These are phyloP conservation scores for Thera obeliscata DNA, from an alignment of 2,888 invertebrate species.

Conservation along the genomic window DNA sequence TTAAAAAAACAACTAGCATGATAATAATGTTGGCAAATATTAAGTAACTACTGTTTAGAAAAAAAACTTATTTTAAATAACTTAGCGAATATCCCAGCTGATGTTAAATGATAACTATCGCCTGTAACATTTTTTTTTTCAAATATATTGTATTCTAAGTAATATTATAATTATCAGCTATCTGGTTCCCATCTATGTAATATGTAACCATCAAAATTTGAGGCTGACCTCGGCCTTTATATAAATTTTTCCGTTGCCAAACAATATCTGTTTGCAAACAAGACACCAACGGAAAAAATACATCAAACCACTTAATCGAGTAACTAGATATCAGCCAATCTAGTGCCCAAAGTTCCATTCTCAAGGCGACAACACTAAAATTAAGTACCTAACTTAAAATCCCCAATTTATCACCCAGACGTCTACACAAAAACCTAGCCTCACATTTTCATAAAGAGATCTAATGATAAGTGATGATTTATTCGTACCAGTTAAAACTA, in stretches of 20 bases:
- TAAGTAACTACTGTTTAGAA: too few species aligned
- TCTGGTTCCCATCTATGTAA: too few species aligned
- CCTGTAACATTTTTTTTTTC: too few species aligned
- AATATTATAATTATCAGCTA: too few species aligned
- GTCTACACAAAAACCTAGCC: conserved; percentile 42
- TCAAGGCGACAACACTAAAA: conserved; percentile 20
- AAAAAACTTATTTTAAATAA: too few species aligned
- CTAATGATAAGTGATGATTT: conserved; percentile 45
- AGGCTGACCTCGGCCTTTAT: too few species aligned
- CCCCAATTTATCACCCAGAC: conserved; percentile 38
- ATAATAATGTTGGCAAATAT: too few species aligned
- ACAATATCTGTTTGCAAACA: not conserved
- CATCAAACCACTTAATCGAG: not conserved
- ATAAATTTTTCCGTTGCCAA: not conserved
- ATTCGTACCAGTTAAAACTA: conserved; percentile 43
- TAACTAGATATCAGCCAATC: conserved; percentile 9
- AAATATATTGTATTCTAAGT: too few species aligned
- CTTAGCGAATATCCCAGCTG: too few species aligned
- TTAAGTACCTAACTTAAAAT: conserved; percentile 33
- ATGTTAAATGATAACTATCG: too few species aligned
- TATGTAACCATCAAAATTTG: too few species aligned
- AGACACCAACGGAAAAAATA: not conserved
- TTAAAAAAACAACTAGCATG: not conserved
- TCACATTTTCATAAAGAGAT: conserved; percentile 46
- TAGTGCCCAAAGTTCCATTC: conserved; percentile 20